Percentiles rank a stretch among this genome's conserved stretches.
These are phyloP conservation scores for Varanus salvator DNA, from an alignment of 2,113 vertebrate species.

Conservation along the genomic window DNA sequence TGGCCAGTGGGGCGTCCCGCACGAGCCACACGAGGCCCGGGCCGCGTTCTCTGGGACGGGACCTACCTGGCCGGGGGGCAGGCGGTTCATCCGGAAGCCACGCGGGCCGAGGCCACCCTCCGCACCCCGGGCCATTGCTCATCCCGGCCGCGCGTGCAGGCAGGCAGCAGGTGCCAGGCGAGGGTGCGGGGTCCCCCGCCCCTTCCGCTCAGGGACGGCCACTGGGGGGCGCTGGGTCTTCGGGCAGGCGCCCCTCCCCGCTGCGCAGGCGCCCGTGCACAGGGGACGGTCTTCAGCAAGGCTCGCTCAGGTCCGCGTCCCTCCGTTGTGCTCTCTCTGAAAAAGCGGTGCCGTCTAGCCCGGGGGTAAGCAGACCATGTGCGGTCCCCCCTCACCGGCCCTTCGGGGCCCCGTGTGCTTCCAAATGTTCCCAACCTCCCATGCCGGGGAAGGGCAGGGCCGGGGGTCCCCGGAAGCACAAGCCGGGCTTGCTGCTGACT, in stretches of 20 bases:
- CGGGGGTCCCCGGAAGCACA: too few species aligned
- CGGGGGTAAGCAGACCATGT: too few species aligned
- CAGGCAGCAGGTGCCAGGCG: rapidly evolving
- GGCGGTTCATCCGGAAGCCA: constrained; percentile 17
- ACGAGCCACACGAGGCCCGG: neutral
- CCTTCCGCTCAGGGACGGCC: neutral
- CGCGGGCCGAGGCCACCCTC: neutral
- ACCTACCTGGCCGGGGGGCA: constrained; percentile 59
- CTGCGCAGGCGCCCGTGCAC: too few species aligned
- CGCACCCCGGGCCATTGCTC: constrained; percentile 46
- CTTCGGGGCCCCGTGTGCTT: too few species aligned
- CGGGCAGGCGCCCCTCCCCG: too few species aligned
- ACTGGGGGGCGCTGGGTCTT: neutral
- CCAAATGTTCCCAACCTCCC: too few species aligned
- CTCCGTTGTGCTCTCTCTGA: neutral
- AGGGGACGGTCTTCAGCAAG: too few species aligned
- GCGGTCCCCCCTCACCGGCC: too few species aligned
- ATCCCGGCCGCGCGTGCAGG: neutral
- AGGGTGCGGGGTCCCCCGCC: neutral
- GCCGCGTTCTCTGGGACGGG: neutral
- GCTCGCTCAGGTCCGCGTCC: neutral
- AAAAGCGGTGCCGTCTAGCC: too few species aligned
- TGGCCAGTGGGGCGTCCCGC: too few species aligned
- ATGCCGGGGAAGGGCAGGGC: too few species aligned
- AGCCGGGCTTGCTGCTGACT: too few species aligned